Evolutionary conservation across 1,140 invertebrate genomes (phyloP), one percentile per base, ranked within the genome.

Genomic region (Oedothorax gibbosus): DNA sequence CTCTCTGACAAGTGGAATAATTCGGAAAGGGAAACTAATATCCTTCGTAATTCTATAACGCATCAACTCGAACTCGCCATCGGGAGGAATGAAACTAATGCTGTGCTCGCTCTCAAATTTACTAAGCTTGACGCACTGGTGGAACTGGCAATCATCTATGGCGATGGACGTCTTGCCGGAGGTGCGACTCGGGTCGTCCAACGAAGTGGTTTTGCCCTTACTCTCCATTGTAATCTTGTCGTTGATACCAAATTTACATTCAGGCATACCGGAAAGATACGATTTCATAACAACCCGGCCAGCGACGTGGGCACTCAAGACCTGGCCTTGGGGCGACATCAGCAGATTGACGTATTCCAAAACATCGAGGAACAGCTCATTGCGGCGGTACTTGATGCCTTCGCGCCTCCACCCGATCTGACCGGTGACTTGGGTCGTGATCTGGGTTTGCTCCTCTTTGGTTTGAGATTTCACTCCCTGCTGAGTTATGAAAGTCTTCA

Each of bases 21-120:
- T 98, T 73, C 99, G 95, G 93, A 99, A 99, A 87, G 99, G 99
- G 87, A 99, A 91, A 78, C 98, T 99, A 89, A 99, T 99, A 91
- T 99, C 99, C 91, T 99, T 99, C n/a, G 98, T 99, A 75, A 98
- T 99, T 69, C 98, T 95, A 91, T 99, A 99, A 94, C 97, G 96
- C 99, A 99, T 99, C 7, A 99, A 93, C 91, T 99, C 99, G 91
- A 99, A 99, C 93, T 99, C 98, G 78, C 99, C 99, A 91, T 99
- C 99, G 6, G 98, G 98, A 86, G 99, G 99, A 90, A 99, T 99
- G 91, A 99, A 99, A 88, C 97, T 99, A 89, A 99, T 99, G 88
- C 97, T 98, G 92, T 99, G 99, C 91, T 99, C 99, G 0, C 98
- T 99, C 92, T 99, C 99, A 91, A 99, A 99, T 93, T 99, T 99